Conservation (phyloP, 2,888 invertebrate genomes). For the Troilus luridus region DNA sequence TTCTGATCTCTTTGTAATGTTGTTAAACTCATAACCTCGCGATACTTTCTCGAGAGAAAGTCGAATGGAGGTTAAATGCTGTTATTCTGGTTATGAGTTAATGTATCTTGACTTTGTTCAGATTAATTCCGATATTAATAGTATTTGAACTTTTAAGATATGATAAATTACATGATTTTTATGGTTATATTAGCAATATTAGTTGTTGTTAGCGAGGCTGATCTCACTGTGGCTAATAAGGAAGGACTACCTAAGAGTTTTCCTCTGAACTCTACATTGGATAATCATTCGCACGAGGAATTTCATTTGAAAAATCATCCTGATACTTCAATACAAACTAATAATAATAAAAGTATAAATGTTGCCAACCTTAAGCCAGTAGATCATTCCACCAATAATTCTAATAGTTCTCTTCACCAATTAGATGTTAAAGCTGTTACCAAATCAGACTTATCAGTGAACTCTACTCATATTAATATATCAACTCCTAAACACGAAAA, state of each 20-base stretch:
- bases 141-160: not conserved
- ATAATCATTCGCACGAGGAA: constrained; percentile 6
- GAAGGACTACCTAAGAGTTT: not conserved
- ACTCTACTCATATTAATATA: not conserved
- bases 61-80: not conserved
- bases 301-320: not conserved
- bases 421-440: not conserved
- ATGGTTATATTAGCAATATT: not conserved
- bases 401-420: not conserved
- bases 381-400: not conserved
- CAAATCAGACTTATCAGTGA: not conserved
- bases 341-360: not conserved
- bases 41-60: not conserved
- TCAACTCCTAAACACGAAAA: not conserved
- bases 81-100: not conserved
- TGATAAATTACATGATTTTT: not conserved
- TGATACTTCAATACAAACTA: not conserved
- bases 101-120: not conserved
- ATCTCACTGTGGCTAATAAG: not conserved
- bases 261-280: not conserved
- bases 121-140: not conserved
- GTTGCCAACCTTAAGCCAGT: not conserved
- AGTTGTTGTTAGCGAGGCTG: not conserved
- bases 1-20: not conserved
- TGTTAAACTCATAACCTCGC: not conserved